A percentile compares a stretch with the other conserved stretches of the same genome.
phyloP scores from a whole-genome alignment of 2,797 vertebrate genomes.

The Lepilemur septentrionalis region DNA sequence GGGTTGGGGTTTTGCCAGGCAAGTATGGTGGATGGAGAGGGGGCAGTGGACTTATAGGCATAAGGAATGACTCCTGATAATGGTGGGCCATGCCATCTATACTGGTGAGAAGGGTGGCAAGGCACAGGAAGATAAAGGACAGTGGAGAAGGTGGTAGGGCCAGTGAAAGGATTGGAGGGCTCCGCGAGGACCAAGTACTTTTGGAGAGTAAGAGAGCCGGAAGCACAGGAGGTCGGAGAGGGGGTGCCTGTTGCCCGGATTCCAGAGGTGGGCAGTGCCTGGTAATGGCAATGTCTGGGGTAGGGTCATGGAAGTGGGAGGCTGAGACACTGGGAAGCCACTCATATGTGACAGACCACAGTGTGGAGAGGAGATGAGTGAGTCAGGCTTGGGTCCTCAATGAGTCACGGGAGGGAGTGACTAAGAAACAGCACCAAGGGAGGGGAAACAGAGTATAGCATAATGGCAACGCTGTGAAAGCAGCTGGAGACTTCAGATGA shows the following conservation, averaged over 20 bases:
- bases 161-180: background rate
- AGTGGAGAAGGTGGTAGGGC: background rate
- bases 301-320: background rate
- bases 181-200: background rate
- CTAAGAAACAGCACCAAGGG: background rate
- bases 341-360: background rate
- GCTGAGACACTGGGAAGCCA: background rate
- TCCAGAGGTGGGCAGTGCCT: background rate
- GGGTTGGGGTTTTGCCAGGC: background rate
- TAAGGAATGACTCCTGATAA: background rate
- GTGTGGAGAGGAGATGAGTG: background rate
- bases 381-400: background rate
- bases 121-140: background rate
- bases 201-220: background rate
- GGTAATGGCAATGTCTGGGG: background rate
- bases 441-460: background rate
- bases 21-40: background rate
- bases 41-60: background rate
- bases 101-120: background rate
- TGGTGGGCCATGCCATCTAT: background rate
- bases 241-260: background rate
- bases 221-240: background rate
- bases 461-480: background rate
- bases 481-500: background rate
- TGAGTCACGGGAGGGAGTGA: background rate